Evolutionary conservation across 1,140 invertebrate genomes (phyloP), one percentile per base, ranked within the genome.

Genomic region (Episyrphus balteatus): DNA sequence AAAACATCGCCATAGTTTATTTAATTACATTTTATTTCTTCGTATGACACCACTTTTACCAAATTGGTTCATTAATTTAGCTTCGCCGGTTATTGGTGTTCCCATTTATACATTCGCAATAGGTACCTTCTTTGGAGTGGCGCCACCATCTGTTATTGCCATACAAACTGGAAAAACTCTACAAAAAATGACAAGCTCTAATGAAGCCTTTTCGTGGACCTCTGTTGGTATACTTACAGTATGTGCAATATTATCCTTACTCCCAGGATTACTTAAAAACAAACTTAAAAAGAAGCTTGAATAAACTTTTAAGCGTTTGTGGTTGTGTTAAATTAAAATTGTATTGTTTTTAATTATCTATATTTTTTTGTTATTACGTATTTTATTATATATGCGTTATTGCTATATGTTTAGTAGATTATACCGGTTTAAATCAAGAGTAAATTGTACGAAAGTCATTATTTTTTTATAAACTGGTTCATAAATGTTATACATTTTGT

Each of bases 11-110:
- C 81, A 90, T 49, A 84, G 97, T 70, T 72, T 99, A 46, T 78
- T 98, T 12, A 94, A 93, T 72, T 99, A 99, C 65, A 94, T 99
- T 53, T 79, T 99, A 59, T 99, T 99, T 70, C 75, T 99, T 37
- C 79, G 97, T 53, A 88, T 99, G 49, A 99, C 97, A 13, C 97
- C 97, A 43, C 86, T 99, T 56, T 72, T 99, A 47, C 97, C 97
- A 6, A 99, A 99, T 72, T 99, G 97, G 97, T 98, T 99, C 70
- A 99, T 99, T 55, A 99, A 99, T 73, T 79, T 99, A 54, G 83
- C 88, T 5, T 90, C 95, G 51, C 97, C 97, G 26, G 85, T 99
- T 13, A 87, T 99, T 50, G 92, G 92, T 58, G 94, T 99, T 18
- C 92, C 94, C 15, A 67, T 98, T 37, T 52, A 78, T 44, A 90